Evolutionary conservation across 2,888 invertebrate genomes (phyloP).

Genomic region (Pilophorus perplexus): DNA sequence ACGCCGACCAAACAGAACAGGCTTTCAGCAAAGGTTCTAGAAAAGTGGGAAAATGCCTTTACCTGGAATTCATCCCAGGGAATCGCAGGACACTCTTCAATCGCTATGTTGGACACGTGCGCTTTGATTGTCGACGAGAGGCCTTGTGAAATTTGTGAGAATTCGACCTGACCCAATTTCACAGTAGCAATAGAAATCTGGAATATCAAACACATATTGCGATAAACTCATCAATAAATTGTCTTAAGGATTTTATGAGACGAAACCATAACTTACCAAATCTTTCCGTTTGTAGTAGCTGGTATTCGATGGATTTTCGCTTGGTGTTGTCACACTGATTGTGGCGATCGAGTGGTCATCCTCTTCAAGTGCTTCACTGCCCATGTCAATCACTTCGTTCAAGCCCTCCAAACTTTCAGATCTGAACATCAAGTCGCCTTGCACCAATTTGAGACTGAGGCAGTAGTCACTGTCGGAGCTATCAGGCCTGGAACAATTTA

Average conservation of each 20-base stretch:
- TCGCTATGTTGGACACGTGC: conserved; percentile 68
- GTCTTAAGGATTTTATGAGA: background rate
- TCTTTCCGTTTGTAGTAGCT: conserved; percentile 77
- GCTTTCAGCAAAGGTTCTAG: too few relatives aligned
- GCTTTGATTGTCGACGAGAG: conserved; percentile 65
- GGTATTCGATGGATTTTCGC: conserved; percentile 71
- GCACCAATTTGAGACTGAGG: conserved; percentile 46
- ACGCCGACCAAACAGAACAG: too few relatives aligned
- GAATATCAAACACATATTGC: too few relatives aligned
- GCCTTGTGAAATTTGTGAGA: conserved; percentile 68
- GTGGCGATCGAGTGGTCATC: conserved; percentile 52
- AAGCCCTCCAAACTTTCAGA: conserved; percentile 68
- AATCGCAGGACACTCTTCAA: conserved; percentile 82
- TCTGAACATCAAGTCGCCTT: conserved; percentile 87
- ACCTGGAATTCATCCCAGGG: conserved; percentile 96
- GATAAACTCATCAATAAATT: background rate
- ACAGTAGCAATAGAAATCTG: conserved; percentile 60
- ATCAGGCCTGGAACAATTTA: conserved; percentile 24
- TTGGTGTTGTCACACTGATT: conserved; percentile 72
- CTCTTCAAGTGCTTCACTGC: conserved; percentile 79
- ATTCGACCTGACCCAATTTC: conserved; percentile 72
- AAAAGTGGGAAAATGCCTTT: conserved; percentile 49
- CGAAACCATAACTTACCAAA: conserved; percentile 57
- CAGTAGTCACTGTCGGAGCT: conserved; percentile 35
- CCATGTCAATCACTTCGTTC: conserved; percentile 62